Percentiles rank a stretch among this genome's conserved stretches.
Conservation (phyloP, 2,113 vertebrate species). For the Nothoprocta perdicaria region DNA sequence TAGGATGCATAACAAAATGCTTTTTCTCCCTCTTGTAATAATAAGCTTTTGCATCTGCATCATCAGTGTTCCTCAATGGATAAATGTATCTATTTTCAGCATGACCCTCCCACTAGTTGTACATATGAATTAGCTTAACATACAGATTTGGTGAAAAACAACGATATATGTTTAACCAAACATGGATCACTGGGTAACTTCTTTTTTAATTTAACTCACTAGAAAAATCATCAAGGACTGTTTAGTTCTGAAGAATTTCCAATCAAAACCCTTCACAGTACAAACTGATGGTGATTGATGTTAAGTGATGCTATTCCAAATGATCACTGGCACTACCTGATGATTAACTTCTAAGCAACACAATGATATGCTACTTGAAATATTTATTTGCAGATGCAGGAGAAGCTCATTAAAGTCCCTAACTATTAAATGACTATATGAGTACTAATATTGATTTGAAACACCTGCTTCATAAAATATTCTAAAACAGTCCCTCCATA, state of each 20-base stretch:
- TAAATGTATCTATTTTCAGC: neutral
- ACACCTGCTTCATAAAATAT: conserved; percentile 47
- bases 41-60: neutral
- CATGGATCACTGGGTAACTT: accelerated
- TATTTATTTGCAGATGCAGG: conserved; percentile 37
- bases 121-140: neutral
- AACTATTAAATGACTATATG: conserved; percentile 41
- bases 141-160: neutral
- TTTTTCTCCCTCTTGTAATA: neutral
- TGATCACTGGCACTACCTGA: neutral
- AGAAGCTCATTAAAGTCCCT: conserved; percentile 42
- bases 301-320: neutral
- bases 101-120: neutral
- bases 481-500: neutral
- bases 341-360: conserved; percentile 39
- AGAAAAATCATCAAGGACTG: neutral
- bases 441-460: conserved; percentile 20
- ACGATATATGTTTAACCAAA: neutral
- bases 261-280: neutral
- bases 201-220: neutral
- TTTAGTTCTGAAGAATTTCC: neutral
- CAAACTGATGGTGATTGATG: neutral
- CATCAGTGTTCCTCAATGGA: neutral
- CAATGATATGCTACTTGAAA: conserved; percentile 36
- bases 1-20: neutral